phyloP scores from a whole-genome alignment of 2,888 invertebrate species.

The Noctua janthe region DNA sequence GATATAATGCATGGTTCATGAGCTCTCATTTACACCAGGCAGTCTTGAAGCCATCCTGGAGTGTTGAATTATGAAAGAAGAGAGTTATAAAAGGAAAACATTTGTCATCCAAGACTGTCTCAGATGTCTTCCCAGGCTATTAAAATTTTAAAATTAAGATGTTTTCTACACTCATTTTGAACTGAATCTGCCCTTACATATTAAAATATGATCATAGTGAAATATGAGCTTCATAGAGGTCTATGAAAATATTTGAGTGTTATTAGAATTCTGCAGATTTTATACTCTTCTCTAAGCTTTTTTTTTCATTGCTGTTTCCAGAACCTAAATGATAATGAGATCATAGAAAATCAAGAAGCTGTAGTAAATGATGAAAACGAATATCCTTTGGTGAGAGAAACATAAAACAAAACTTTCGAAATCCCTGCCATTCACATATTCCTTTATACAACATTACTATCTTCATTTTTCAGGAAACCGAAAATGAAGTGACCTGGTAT shows the following conservation, averaged over 20 bases:
- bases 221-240: neutral
- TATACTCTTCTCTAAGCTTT: neutral
- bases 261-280: neutral
- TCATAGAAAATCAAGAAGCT: neutral
- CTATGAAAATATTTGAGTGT: neutral
- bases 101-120: neutral
- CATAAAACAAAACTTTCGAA: neutral
- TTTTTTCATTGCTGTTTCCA: neutral
- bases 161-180: neutral
- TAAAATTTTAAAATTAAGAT: neutral
- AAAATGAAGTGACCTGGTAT: constrained; percentile 44
- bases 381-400: constrained; percentile 35
- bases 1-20: neutral
- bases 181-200: neutral
- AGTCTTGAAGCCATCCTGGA: neutral
- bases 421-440: neutral
- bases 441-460: neutral
- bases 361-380: constrained; percentile 14
- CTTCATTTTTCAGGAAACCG: constrained; percentile 36
- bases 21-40: no score
- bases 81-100: no score
- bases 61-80: neutral
- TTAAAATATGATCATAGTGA: neutral
- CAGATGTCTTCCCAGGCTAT: neutral
- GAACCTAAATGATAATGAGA: neutral